phyloP scores from a whole-genome alignment of 2,888 invertebrate species.

The Zhengitettix transpicula region DNA sequence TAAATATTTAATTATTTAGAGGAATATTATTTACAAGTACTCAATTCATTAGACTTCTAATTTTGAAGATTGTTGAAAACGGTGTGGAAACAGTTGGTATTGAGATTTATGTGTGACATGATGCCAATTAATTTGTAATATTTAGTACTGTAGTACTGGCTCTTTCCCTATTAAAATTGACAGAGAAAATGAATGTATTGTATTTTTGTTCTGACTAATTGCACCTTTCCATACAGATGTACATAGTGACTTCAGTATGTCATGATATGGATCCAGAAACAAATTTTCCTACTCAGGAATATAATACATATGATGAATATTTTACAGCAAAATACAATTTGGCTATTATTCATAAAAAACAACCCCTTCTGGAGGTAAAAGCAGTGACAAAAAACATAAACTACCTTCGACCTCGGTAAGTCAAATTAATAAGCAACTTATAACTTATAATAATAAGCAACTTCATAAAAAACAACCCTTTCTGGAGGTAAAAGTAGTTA shows the following conservation, averaged over 20 bases:
- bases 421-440: conserved; percentile 1
- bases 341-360: conserved; percentile 41
- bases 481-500: conserved; percentile 58
- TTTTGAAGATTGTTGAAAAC: too few relatives aligned
- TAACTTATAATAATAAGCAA: conserved; percentile 15
- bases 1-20: too few relatives aligned
- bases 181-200: too few relatives aligned
- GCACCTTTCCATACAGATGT: conserved; percentile 24
- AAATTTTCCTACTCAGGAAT: conserved; percentile 44
- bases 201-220: too few relatives aligned
- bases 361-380: conserved; percentile 70
- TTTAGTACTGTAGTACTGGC: too few relatives aligned
- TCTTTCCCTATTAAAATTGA: too few relatives aligned
- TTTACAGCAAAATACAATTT: conserved; percentile 56
- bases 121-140: too few relatives aligned
- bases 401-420: conserved; percentile 37
- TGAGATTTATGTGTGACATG: too few relatives aligned
- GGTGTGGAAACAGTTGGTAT: too few relatives aligned
- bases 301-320: conserved; percentile 52
- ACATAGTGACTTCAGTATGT: conserved; percentile 53
- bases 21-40: too few relatives aligned
- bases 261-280: conserved; percentile 46
- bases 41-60: too few relatives aligned
- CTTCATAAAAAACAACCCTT: conserved; percentile 55
- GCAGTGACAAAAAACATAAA: conserved; percentile 40